A percentile compares a stretch with the other conserved stretches of the same genome.
phyloP scores from a whole-genome alignment of 2,888 invertebrate genomes.

The Bombylius discolor region DNA sequence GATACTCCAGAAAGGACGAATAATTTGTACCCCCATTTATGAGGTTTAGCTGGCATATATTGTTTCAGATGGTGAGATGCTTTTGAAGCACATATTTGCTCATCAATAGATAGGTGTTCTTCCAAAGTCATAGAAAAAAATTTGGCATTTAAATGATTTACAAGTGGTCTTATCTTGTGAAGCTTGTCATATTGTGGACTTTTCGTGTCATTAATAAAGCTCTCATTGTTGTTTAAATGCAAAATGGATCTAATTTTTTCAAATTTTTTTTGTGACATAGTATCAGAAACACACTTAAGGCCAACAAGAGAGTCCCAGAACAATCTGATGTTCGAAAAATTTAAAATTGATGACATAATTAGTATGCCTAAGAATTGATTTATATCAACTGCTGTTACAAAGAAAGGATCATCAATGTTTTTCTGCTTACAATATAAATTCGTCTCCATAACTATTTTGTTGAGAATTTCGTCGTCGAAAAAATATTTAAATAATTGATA shows the following conservation, averaged over 20 bases:
- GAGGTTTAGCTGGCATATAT: constrained; percentile 16
- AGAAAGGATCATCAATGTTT: neutral
- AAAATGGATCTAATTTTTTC: constrained; percentile 3
- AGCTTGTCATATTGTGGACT: neutral
- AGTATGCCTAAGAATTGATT: constrained; percentile 5
- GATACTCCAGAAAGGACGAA: constrained; percentile 11
- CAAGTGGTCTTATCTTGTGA: neutral
- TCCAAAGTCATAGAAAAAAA: neutral
- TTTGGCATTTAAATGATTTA: neutral
- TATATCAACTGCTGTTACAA: constrained; percentile 1
- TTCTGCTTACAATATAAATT: neutral
- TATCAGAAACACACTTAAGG: neutral
- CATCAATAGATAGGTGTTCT: neutral
- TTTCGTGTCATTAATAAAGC: constrained; percentile 4
- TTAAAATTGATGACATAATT: constrained; percentile 1
- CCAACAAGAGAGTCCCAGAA: constrained; percentile 1
- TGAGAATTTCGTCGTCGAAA: no score
- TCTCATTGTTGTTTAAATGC: constrained; percentile 8
- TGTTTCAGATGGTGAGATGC: constrained; percentile 8
- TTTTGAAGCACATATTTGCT: neutral
- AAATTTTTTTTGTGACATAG: constrained; percentile 5
- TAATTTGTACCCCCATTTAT: constrained; percentile 10
- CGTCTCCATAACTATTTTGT: no score
- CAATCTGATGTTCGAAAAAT: constrained; percentile 3
- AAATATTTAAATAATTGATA: no score